These are phyloP conservation scores for Eretmocerus hayati DNA, from an alignment of 2,888 invertebrate species.

Conservation along the genomic window DNA sequence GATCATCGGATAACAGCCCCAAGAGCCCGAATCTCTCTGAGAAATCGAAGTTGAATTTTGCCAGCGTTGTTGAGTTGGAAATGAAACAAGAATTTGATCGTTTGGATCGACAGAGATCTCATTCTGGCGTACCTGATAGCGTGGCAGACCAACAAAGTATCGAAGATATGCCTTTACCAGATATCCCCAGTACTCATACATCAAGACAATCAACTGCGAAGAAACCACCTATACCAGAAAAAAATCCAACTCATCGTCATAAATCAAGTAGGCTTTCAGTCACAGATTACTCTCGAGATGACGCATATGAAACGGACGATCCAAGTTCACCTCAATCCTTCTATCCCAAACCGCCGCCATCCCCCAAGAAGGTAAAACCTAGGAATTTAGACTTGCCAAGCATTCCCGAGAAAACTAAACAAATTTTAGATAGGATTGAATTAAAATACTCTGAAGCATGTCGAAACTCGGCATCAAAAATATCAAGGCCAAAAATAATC, in stretches of 20 bases:
- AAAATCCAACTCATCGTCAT: slow-evolving; percentile 10
- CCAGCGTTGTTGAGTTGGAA: slow-evolving; percentile 38
- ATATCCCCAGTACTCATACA: slow-evolving; percentile 32
- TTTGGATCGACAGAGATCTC: slow-evolving; percentile 33
- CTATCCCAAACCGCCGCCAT: slow-evolving; percentile 24
- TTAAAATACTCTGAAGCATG: slow-evolving; percentile 38
- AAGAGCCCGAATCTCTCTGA: slow-evolving; percentile 26
- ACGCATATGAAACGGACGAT: slow-evolving; percentile 17
- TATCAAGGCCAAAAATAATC: slow-evolving; percentile 39
- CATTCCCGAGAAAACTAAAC: slow-evolving; percentile 44
- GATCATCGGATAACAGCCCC: slow-evolving; percentile 30
- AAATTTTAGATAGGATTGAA: slow-evolving; percentile 42
- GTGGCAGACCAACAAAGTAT: slow-evolving; percentile 41
- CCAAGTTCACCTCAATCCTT: slow-evolving; percentile 13
- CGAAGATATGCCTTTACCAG: slow-evolving; percentile 42
- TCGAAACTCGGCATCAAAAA: slow-evolving; percentile 33
- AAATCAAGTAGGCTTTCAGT: slow-evolving; percentile 18
- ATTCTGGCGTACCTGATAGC: slow-evolving; percentile 35
- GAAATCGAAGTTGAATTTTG: slow-evolving; percentile 34
- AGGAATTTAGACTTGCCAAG: slow-evolving; percentile 39
- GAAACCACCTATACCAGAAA: slow-evolving; percentile 24
- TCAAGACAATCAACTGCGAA: slow-evolving; percentile 11
- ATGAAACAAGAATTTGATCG: slow-evolving; percentile 38
- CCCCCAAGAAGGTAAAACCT: slow-evolving; percentile 28
- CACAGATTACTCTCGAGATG: slow-evolving; percentile 22